Percentiles rank a stretch among this genome's conserved stretches.
phyloP scores from a whole-genome alignment of 2,888 invertebrate species.

The Camponotus fellah region DNA sequence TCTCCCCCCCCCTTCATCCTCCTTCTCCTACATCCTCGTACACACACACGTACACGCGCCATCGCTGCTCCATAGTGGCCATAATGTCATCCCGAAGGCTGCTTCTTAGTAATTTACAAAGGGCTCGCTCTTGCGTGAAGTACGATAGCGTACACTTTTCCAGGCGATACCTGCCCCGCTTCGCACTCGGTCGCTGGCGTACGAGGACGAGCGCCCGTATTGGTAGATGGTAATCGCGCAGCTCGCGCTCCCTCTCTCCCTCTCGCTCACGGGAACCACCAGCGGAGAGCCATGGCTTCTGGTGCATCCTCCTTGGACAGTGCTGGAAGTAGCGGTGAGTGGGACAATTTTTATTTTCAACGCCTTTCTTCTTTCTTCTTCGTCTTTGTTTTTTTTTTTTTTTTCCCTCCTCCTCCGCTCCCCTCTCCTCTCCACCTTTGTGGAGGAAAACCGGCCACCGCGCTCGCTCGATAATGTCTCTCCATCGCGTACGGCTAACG shows the following conservation, averaged over 20 bases:
- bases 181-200: constrained; percentile 72
- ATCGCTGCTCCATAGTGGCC: constrained; percentile 67
- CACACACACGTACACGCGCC: constrained; percentile 60
- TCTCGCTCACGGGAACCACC: constrained; percentile 61
- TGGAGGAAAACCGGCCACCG: neutral
- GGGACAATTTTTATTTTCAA: constrained; percentile 75
- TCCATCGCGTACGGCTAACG: constrained; percentile 5
- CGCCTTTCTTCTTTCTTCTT: neutral
- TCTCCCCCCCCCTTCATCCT: constrained; percentile 51
- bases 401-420: too few species aligned
- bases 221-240: constrained; percentile 51
- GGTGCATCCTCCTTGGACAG: constrained; percentile 93
- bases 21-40: neutral
- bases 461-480: constrained; percentile 37
- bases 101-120: constrained; percentile 81
- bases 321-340: constrained; percentile 92
- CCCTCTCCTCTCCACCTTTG: neutral
- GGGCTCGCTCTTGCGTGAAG: constrained; percentile 81
- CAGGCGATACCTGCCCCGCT: constrained; percentile 80
- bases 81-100: constrained; percentile 83
- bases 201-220: constrained; percentile 73
- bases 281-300: constrained; percentile 90
- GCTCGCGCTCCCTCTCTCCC: constrained; percentile 33
- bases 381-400: neutral
- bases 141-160: constrained; percentile 78